Base-by-base conservation (phyloP, 2,113 vertebrate genomes). In the Calidris pygmaea region DNA sequence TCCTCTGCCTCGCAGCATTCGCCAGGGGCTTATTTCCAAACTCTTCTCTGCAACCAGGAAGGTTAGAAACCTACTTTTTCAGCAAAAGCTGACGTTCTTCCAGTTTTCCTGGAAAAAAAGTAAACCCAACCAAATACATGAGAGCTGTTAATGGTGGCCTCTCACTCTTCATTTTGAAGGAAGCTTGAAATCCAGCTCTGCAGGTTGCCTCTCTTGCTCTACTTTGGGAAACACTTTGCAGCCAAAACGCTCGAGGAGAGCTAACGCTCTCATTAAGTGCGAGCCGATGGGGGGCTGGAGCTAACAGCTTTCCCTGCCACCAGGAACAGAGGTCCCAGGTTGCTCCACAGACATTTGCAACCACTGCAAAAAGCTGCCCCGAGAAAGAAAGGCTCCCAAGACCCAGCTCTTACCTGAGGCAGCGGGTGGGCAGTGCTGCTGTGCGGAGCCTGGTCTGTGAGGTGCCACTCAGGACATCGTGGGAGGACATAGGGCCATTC, bases 401-500 rank as follows among this genome's bases (percentile, higher is more conserved):
- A 52, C 8, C 6, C 91, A 39, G 75, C 90, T 87, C 97, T 98
- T 98, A 98, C 98, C 98, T 98, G 98, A 96, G 96, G 55, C 59
- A 93, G 97, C 1, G 55, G 83, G 56, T 56, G 93, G 87, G 93
- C 75, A 53, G 90, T 23, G 90, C 89, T 94, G 93, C 94, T 91
- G 79, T 43, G 96, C 93, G 80, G 97, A 2, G 56, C 89, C 50
- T 66, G 95, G 29, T 81, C 92, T 34, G 93, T 72, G 79, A 55
- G 16, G 22, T 15, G 89, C 98, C 98, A 98, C 94, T 98, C 98
- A 98, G 97, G 98, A 97, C 97, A 98, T 76, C 60, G 96, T 21
- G 98, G 97, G 73, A 98, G 84, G 56, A 97, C 97, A 21, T 95
- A 93, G 93, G 98, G 96, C 91, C 98, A 98, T 98, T 97, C 98